Evolutionary conservation across 2,888 invertebrate genomes (phyloP), one percentile per base, ranked within the genome.

Genomic region (Rugalucina vietnamica): DNA sequence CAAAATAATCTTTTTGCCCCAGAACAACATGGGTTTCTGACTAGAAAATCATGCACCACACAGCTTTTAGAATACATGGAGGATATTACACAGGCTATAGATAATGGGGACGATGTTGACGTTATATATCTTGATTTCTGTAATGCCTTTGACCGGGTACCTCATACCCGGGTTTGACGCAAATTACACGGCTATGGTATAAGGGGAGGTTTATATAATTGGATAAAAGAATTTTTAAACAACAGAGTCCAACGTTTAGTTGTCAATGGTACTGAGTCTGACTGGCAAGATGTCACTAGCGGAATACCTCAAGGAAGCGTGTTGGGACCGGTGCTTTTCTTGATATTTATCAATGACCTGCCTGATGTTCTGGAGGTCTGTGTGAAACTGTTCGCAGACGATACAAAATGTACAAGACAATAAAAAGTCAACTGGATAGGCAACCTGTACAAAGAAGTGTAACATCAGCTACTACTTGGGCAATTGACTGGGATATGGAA

Each of bases 331-430:
- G n/a, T 36, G 12, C 32, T 70, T 10, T 70, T 70, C n/a, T 14
- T 70, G 8, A 34, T 27, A 8, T 70, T 70, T 70, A 70, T 70
- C 8, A 70, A 70, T 70, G 70, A 70, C 70, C 36, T 70, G 36
- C 70, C 70, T 10, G 32, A 70, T n/a, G 14, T 29, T 5, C 8
- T 70, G 14, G n/a, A 36, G 14, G 14, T 14, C 14, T 21, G 8
- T 10, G 14, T 29, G 14, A 70, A 70, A 29, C 21, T 70, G 21
- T 70, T 27, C 29, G 70, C 70, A 34, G 70, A 70, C n/a, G 70
- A 70, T 29, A 29, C 70, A 27, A 70, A 70, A 34, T 34, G 12
- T 60, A 14, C 10, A 14, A 14, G n/a, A 27, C 8, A 32, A 27
- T 60, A 14, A 60, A 27, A 10, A 5, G n/a, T 12, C 10, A 43